Evolutionary conservation across 2,888 invertebrate genomes (phyloP).

Genomic region (Autographa gamma): DNA sequence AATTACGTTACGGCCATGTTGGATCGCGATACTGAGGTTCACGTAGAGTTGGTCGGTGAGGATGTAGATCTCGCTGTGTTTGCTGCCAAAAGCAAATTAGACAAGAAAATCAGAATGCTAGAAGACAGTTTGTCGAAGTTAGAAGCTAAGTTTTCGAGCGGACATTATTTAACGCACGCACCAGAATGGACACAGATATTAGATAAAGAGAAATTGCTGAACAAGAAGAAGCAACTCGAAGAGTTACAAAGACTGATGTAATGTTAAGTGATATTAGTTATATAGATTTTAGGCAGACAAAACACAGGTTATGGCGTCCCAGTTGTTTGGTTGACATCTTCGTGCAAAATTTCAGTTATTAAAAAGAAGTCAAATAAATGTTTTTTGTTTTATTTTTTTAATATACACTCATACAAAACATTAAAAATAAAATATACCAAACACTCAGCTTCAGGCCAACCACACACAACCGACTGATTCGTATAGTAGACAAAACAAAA

Average conservation of each 20-base stretch:
- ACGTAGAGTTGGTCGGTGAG: conserved; percentile 72
- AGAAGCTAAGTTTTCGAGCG: conserved; percentile 70
- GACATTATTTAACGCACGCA: conserved; percentile 64
- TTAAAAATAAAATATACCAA: too few species aligned
- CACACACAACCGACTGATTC: too few species aligned
- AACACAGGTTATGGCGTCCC: background rate
- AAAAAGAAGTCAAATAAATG: background rate
- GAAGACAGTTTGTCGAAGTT: conserved; percentile 72
- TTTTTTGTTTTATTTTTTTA: background rate
- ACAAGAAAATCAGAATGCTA: conserved; percentile 73
- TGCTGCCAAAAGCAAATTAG: conserved; percentile 70
- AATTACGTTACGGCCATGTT: conserved; percentile 70
- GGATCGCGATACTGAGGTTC: conserved; percentile 72
- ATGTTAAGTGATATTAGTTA: conserved; percentile 10
- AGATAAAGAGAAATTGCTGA: conserved; percentile 72
- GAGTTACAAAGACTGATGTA: conserved; percentile 76
- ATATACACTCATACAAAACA: background rate
- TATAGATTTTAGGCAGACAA: conserved; percentile 14
- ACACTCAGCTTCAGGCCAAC: too few species aligned
- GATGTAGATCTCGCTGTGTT: conserved; percentile 67
- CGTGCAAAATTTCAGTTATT: background rate
- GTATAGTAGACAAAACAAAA: too few species aligned
- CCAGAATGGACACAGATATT: conserved; percentile 66
- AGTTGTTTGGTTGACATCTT: background rate
- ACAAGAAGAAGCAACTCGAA: conserved; percentile 74